A percentile compares a stretch with the other conserved stretches of the same genome.
Evolutionary conservation across 2,797 vertebrate species (phyloP).

Genomic region (Poliocrania exsul): DNA sequence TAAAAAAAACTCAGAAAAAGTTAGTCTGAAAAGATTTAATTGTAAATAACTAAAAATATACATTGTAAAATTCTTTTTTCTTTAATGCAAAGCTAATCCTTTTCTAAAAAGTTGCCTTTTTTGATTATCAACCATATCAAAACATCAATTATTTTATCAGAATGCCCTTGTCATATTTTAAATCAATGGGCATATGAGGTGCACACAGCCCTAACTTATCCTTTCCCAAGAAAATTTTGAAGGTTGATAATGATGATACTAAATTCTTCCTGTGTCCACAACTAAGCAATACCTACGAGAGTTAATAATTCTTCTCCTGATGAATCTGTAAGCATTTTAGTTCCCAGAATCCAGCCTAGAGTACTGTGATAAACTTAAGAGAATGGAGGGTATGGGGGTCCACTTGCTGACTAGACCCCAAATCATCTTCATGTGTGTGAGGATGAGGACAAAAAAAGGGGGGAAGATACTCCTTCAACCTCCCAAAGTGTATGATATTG

Average conservation of each 20-base stretch:
- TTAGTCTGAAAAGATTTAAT: background rate
- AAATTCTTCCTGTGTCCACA: background rate
- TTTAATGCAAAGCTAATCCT: background rate
- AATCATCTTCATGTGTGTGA: background rate
- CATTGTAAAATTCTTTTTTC: background rate
- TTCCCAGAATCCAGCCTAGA: background rate
- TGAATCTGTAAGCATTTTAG: background rate
- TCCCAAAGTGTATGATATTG: background rate
- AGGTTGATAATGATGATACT: background rate
- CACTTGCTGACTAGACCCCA: background rate
- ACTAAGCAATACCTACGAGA: background rate
- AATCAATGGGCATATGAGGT: background rate
- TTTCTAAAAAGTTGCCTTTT: background rate
- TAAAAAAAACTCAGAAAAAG: background rate
- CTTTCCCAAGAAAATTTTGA: background rate
- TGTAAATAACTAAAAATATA: background rate
- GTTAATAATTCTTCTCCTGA: background rate
- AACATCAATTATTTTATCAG: background rate
- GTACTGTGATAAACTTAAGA: background rate
- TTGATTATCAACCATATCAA: background rate
- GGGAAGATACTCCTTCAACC: background rate
- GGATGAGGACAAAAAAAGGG: background rate
- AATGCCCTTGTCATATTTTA: background rate
- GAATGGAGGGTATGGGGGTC: accelerated
- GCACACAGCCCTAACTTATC: background rate